Evolutionary conservation across 64 coral and sea anemone genomes (phyloP).

Genomic region (Cladopsammia gracilis): DNA sequence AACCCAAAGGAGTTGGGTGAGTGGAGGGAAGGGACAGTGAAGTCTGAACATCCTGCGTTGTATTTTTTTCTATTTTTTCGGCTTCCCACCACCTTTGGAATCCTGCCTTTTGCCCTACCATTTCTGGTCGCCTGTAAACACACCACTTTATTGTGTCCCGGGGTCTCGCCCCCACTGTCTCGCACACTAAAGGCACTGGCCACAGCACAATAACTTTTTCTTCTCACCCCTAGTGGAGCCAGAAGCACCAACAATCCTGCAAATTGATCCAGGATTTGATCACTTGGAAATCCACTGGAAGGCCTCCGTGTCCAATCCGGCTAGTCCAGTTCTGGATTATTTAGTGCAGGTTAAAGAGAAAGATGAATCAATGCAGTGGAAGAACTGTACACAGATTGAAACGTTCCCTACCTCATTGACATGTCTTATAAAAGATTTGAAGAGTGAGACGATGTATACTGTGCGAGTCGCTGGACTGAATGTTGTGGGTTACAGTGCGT

Average conservation of each 20-base stretch:
- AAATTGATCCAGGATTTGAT: not conserved
- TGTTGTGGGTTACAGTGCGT: slow-evolving; percentile 14
- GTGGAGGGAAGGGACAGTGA: too few relatives aligned
- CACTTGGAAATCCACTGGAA: slow-evolving; percentile 6
- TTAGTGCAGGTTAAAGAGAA: not conserved
- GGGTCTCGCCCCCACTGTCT: too few relatives aligned
- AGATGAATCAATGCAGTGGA: not conserved
- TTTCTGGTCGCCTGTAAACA: too few relatives aligned
- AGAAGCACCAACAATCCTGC: not conserved
- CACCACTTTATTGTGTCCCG: too few relatives aligned
- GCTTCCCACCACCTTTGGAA: too few relatives aligned
- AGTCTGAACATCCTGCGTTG: too few relatives aligned
- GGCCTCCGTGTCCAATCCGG: not conserved
- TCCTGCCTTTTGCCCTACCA: too few relatives aligned
- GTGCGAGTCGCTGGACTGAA: not conserved
- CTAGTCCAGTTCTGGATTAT: slow-evolving; percentile 6
- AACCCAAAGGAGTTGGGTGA: too few relatives aligned
- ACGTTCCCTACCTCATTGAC: not conserved
- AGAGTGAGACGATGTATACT: not conserved
- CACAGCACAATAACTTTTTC: too few relatives aligned
- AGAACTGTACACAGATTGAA: not conserved
- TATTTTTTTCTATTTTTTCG: too few relatives aligned
- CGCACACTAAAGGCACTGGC: too few relatives aligned
- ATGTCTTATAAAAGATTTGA: not conserved
- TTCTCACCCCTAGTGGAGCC: not conserved